Base-by-base conservation (phyloP, 2,797 vertebrate genomes). In the Platalea minor region DNA sequence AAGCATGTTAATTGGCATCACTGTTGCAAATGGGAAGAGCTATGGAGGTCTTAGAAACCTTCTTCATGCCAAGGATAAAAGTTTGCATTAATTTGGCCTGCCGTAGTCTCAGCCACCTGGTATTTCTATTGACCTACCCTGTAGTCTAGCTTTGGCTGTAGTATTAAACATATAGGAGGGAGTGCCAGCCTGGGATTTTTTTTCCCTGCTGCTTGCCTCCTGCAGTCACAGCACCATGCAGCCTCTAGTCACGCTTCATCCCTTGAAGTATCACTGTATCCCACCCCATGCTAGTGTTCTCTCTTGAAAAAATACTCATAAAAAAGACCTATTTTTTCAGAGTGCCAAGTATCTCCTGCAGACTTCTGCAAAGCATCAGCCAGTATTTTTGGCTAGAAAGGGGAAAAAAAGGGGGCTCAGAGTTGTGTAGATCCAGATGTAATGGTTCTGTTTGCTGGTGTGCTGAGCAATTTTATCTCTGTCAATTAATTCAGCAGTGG, bases 61-160 rank as follows among this genome's bases (percentile, higher is more conserved):
- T 92, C 56, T 64, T 63, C 26, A 33, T 37, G 29, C 11, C 79
- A 60, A 61, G 50, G 56, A 69, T 46, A 37, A 69, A 97, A 69
- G 24, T 45, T 54, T 89, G 56, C 53, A 26, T 90, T 94, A 39
- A 46, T 93, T 92, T 96, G 88, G 51, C 80, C 14, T 72, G 39
- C 25, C 18, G 76, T 87, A 53, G 35, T 64, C 61, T 61, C 53
- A 84, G 57, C 33, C 89, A 96, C 95, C 94, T 91, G 88, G 75
- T 85, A 73, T 95, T 97, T 93, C 60, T 93, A 25, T 72, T 63
- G 89, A 78, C 43, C n/a, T 72, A 54, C 35, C 21, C 50, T 63
- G 26, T 13, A 39, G 70, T 59, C 45, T 35, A 48, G 26, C 63
- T 89, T 85, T 95, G 69, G 63, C 78, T 77, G 35, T 69, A 51